Evolutionary conservation across 2,797 vertebrate genomes (phyloP), one percentile per base, ranked within the genome.

Genomic region (Peromyscus eremicus): DNA sequence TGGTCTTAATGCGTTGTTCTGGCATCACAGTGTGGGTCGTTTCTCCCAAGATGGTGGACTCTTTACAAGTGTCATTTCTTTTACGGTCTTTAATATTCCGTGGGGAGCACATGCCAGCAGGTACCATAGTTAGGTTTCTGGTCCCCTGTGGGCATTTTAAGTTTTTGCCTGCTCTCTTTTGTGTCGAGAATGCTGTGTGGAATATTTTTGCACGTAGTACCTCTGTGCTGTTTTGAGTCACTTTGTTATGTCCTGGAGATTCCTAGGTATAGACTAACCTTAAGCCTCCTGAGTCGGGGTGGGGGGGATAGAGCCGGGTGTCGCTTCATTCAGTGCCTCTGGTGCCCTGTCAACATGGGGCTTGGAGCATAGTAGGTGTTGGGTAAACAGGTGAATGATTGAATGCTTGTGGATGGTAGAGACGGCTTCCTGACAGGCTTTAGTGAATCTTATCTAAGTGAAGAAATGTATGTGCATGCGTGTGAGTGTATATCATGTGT

Each of bases 241-340:
- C 94, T 88, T 80, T 88, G n/a, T 94, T 83, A 82, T 94, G 94
- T 94, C 64, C 81, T 86, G 94, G 91, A 91, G 66, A 17, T 88
- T 92, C 55, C 37, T 14, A 43, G 64, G 62, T 95, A 57, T 60
- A 84, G 70, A 79, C 11, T 25, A 23, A 46, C 13, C 40, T 13
- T 32, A 79, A 52, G 34, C 70, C 12, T 87, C 85, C 46, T 5
- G 60, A 91, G 40, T 71, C 14, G 57, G 70, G 52, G 12, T 13
- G 2, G 14, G 52, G 52, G 52, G 13, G 52, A 13, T 32, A 34
- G 68, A 52, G 52, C 9, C 0, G 0, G 64, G 52, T 46, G 29
- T 81, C 57, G 6, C 6, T 2, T 17, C 17, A 57, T 34, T 92
- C 70, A 6, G 2, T 23, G 70, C 82, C 25, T 43, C n/a, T 11